A percentile compares a stretch with the other conserved stretches of the same genome.
These are phyloP conservation scores for Scolopax rusticola DNA, from an alignment of 2,797 vertebrate species.

Conservation along the genomic window DNA sequence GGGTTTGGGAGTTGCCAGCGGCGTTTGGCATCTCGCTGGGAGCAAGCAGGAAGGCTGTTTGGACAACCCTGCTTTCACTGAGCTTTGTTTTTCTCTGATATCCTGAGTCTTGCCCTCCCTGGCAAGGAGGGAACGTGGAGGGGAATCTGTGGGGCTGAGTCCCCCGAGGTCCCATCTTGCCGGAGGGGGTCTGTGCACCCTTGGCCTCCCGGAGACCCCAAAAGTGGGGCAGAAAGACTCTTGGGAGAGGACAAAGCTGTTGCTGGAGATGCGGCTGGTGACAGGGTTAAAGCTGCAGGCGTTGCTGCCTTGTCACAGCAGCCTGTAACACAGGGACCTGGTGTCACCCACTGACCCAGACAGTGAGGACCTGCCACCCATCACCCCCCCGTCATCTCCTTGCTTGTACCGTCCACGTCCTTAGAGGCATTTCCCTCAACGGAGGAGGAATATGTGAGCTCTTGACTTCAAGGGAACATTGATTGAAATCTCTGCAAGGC, in stretches of 20 bases:
- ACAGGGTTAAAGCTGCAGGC: neutral
- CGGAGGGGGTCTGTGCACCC: rapidly evolving
- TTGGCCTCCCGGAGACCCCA: neutral
- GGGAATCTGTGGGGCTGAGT: neutral
- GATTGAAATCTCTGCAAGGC: neutral
- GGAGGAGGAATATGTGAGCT: neutral
- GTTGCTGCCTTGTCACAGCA: neutral
- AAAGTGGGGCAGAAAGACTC: neutral
- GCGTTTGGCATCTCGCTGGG: rapidly evolving
- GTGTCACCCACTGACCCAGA: neutral
- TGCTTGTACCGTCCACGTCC: neutral
- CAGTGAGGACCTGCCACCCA: neutral
- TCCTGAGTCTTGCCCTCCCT: neutral
- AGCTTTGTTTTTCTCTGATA: neutral
- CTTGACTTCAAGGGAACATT: neutral
- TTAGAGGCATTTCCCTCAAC: neutral
- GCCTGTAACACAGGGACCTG: neutral
- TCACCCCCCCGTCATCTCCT: neutral
- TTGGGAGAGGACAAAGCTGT: neutral
- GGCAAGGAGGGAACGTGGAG: neutral
- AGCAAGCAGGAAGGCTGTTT: neutral
- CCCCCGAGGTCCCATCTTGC: no score
- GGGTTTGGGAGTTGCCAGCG: neutral
- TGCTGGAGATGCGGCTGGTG: rapidly evolving
- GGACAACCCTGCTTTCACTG: rapidly evolving